Base-by-base conservation (phyloP, 2,797 vertebrate species). In the Lithobates pipiens region DNA sequence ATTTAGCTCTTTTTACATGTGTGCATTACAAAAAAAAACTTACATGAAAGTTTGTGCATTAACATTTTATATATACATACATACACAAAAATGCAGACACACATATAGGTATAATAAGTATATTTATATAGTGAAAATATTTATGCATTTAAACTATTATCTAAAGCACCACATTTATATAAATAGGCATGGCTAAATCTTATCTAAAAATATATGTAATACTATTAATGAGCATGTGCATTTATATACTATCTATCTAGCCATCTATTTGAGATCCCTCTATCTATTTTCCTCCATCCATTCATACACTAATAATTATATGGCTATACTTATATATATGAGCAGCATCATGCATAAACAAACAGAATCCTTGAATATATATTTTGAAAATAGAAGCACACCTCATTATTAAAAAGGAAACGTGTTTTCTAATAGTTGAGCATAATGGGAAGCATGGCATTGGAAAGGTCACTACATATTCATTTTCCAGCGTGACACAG, bases 391-490 rank as follows among this genome's bases (percentile, higher is more conserved):
- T 44, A 65, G 18, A 5, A 32, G 25, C 46, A 15, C 32, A 25
- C 68, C 63, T 46, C 63, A 72, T 69, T 73, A 73, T 57, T 63
- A 73, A 57, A 36, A 83, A 21, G 76, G 71, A 78, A 84, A 79
- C 70, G 67, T 68, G 72, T 72, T 77, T 77, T 76, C 54, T 76
- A 76, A 34, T 63, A 21, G 73, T 72, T 27, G 65, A 65, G 44
- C 7, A 44, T 70, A 82, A 82, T 77, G 73, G 79, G 74, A 67
- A 61, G 69, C 71, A 32, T 42, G 80, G 16, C 80, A 69, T 42
- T 79, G 80, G 9, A 87, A 83, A 87, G 85, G 85, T 87, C 85
- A 83, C 27, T 34, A 44, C 42, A 32, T 36, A 68, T 67, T 69
- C 42, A 61, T 83, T 79, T 83, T 57, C 27, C 74, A 67, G 54